A percentile compares a stretch with the other conserved stretches of the same genome.
Evolutionary conservation across 1,140 invertebrate species (phyloP).

Genomic region (Dermatophagoides farinae): DNA sequence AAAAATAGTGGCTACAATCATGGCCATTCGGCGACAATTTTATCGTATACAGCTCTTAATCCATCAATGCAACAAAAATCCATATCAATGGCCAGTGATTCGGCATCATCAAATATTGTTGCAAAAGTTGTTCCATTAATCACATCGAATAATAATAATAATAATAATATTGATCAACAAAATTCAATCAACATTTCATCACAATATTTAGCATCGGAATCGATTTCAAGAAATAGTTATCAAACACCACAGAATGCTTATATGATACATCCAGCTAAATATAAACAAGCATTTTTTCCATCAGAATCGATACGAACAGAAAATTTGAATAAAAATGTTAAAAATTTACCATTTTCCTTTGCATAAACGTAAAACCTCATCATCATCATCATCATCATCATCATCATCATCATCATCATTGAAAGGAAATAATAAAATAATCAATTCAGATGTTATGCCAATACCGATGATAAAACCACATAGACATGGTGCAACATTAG

Average conservation of each 20-base stretch:
- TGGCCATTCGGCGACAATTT: not conserved
- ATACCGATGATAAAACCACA: constrained; percentile 11
- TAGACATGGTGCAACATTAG: constrained; percentile 19
- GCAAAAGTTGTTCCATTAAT: not conserved
- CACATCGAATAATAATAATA: too few relatives aligned
- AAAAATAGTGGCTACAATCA: too few relatives aligned
- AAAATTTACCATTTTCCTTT: not conserved
- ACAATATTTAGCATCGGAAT: not conserved
- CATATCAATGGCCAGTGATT: not conserved
- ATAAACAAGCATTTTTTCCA: not conserved
- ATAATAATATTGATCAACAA: too few relatives aligned
- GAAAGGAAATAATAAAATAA: not conserved
- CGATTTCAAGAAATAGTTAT: not conserved
- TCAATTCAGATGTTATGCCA: constrained; percentile 6
- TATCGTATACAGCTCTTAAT: not conserved
- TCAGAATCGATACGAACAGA: not conserved
- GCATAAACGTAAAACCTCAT: not conserved
- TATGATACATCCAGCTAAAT: constrained; percentile 6
- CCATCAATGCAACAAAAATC: not conserved
- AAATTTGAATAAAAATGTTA: not conserved
- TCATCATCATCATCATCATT: not conserved
- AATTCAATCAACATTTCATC: not conserved
- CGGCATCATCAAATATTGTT: not conserved
- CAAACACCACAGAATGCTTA: not conserved
- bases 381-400: not conserved